These are phyloP conservation scores for Caenorhabditis inopinata DNA, from an alignment of 1,140 invertebrate species.

Conservation along the genomic window DNA sequence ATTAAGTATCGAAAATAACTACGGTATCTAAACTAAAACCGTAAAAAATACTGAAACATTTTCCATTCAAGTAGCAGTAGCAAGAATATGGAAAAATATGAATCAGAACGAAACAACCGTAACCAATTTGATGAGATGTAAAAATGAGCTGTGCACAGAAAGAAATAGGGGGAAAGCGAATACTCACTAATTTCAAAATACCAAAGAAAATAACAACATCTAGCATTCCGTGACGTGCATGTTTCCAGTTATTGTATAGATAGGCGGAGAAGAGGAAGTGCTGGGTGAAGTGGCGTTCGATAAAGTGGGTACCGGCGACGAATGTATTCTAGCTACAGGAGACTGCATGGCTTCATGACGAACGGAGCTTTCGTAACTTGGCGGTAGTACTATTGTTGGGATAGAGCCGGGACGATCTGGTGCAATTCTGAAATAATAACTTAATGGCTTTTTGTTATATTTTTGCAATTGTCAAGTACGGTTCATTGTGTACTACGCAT, in stretches of 20 bases:
- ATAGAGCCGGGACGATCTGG: slow-evolving; percentile 24
- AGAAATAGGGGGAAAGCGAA: not conserved
- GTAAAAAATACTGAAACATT: not conserved
- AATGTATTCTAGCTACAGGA: not conserved
- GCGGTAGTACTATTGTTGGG: slow-evolving; percentile 28
- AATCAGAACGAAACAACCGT: not conserved
- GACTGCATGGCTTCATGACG: slow-evolving; percentile 1
- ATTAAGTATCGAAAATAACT: too few species aligned
- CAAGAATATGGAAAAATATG: too few species aligned
- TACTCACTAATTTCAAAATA: too few species aligned
- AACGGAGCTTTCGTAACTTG: slow-evolving; percentile 32
- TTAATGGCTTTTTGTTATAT: not conserved
- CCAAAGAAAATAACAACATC: too few species aligned
- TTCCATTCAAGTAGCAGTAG: too few species aligned
- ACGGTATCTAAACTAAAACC: too few species aligned
- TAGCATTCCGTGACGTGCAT: slow-evolving; percentile 30
- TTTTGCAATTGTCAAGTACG: not conserved
- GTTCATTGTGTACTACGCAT: too few species aligned
- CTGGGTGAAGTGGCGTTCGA: slow-evolving; percentile 10
- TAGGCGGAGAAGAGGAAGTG: slow-evolving; percentile 23
- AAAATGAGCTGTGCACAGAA: not conserved
- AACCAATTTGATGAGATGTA: not conserved
- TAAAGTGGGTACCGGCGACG: slow-evolving; percentile 13
- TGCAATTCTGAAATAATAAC: slow-evolving; percentile 27
- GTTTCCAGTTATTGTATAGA: slow-evolving; percentile 36